Evolutionary conservation across 2,888 invertebrate species (phyloP), one percentile per base, ranked within the genome.

Genomic region (Ditylenchus weischeri): DNA sequence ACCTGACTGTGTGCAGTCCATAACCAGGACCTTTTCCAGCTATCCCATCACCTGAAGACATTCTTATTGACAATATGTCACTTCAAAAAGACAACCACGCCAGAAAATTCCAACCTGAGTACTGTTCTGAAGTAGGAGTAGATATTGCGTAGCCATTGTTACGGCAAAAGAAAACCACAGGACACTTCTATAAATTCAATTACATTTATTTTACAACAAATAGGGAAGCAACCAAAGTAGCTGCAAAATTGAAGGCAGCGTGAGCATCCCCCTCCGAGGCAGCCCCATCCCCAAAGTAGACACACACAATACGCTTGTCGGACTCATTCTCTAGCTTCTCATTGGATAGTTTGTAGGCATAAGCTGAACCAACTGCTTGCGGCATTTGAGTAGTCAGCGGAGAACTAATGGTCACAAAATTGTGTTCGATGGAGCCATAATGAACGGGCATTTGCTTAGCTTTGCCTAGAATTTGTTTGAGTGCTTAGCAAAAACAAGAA

Each of bases 91-190:
- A 29, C 29, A 29, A 29, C 29, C 29, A 29, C 5, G 5, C 5
- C 2, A 29, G 5, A 29, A 29, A 29, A 5, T 29, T 4, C 29
- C 29, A 29, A 29, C 29, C 29, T 76, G 89, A 88, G 84, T 94
- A 96, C 84, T 98, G 98, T 80, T 99, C 94, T 66, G 86, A 85
- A 0, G 90, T 89, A 0, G 95, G 92, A 0, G 98, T 99, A 0
- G 95, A 95, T 79, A 99, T 98, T 0, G 98, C 98, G 85, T 92
- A 99, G 0, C 93, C 95, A 84, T 98, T 98, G 86, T 99, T 98
- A 21, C 82, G 76, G 63, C 96, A 98, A 82, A 98, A 89, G 80
- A 98, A 89, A 78, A 99, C 89, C 6, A 96, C 88, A 0, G 98
- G 98, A 80, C 92, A 93, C 59, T 91, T 89, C 77, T 77, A 54